Evolutionary conservation across 2,113 vertebrate genomes (phyloP).

Genomic region (Pleuronectes platessa): DNA sequence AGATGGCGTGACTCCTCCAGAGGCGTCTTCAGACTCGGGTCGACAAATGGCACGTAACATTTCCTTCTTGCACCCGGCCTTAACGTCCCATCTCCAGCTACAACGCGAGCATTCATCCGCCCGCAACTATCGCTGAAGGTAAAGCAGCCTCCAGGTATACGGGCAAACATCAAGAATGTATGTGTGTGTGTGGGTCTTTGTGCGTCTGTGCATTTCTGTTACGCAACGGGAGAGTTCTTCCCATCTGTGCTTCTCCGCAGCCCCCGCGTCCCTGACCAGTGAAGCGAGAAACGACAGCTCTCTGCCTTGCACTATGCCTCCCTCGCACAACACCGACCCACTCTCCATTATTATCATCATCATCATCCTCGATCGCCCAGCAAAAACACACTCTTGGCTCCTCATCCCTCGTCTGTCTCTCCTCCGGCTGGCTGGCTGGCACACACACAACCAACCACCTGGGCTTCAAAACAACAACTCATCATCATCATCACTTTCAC

Average conservation of each 20-base stretch:
- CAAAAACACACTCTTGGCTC: slow-evolving; percentile 38
- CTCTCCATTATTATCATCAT: slow-evolving; percentile 61
- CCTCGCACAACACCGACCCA: slow-evolving; percentile 52
- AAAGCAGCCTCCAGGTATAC: slow-evolving; percentile 48
- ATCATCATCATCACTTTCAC: slow-evolving; percentile 14
- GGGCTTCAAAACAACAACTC: slow-evolving; percentile 8
- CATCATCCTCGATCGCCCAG: slow-evolving; percentile 41
- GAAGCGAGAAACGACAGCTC: slow-evolving; percentile 77
- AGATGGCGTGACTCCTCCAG: neutral
- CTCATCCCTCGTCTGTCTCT: neutral
- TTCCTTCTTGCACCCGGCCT: neutral
- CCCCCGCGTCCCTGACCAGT: slow-evolving; percentile 77
- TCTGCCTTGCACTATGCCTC: slow-evolving; percentile 67
- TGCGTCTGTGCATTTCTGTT: slow-evolving; percentile 70
- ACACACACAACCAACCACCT: neutral
- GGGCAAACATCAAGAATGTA: slow-evolving; percentile 31
- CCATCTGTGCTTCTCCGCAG: slow-evolving; percentile 79
- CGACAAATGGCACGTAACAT: neutral
- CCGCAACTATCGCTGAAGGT: slow-evolving; percentile 40
- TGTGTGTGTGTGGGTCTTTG: slow-evolving; percentile 26
- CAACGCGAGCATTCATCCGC: neutral
- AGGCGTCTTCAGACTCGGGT: neutral
- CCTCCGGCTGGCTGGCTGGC: too few species aligned
- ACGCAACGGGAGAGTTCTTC: slow-evolving; percentile 80
- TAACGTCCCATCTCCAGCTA: neutral